Evolutionary conservation across 2,888 invertebrate genomes (phyloP).

Genomic region (Plebejus anna): DNA sequence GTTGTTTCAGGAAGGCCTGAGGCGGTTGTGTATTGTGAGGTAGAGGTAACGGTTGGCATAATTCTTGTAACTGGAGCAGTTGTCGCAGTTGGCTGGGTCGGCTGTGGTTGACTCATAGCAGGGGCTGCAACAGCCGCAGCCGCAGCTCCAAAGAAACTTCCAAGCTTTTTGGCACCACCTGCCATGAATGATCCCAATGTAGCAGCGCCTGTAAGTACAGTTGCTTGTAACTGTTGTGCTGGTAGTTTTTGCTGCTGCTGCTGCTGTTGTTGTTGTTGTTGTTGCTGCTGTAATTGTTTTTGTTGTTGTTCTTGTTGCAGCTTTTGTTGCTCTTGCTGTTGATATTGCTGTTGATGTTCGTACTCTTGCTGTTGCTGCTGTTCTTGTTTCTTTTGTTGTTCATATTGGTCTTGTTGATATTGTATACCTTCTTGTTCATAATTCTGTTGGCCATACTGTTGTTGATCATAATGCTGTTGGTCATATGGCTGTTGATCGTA

Average conservation of each 20-base stretch:
- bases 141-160: slow-evolving; percentile 73
- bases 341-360: slow-evolving; percentile 43
- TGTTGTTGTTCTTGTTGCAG: slow-evolving; percentile 42
- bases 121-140: slow-evolving; percentile 69
- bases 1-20: slow-evolving; percentile 55
- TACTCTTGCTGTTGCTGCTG: slow-evolving; percentile 48
- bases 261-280: slow-evolving; percentile 47
- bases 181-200: slow-evolving; percentile 74
- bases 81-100: slow-evolving; percentile 26
- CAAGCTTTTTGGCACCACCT: slow-evolving; percentile 73
- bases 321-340: slow-evolving; percentile 47
- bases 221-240: slow-evolving; percentile 65
- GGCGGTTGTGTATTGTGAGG: slow-evolving; percentile 56
- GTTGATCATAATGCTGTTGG: slow-evolving; percentile 42
- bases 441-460: slow-evolving; percentile 41
- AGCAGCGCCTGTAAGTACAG: slow-evolving; percentile 69
- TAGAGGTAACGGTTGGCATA: slow-evolving; percentile 27
- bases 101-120: slow-evolving; percentile 50
- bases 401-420: slow-evolving; percentile 37
- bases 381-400: slow-evolving; percentile 45
- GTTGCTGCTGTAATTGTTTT: slow-evolving; percentile 44
- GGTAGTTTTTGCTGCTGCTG: slow-evolving; percentile 62
- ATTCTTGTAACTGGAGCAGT: slow-evolving; percentile 30
- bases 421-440: slow-evolving; percentile 48
- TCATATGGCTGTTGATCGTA: slow-evolving; percentile 38